Evolutionary conservation across 2,797 vertebrate species (phyloP).

Genomic region (Ciconia nigra): DNA sequence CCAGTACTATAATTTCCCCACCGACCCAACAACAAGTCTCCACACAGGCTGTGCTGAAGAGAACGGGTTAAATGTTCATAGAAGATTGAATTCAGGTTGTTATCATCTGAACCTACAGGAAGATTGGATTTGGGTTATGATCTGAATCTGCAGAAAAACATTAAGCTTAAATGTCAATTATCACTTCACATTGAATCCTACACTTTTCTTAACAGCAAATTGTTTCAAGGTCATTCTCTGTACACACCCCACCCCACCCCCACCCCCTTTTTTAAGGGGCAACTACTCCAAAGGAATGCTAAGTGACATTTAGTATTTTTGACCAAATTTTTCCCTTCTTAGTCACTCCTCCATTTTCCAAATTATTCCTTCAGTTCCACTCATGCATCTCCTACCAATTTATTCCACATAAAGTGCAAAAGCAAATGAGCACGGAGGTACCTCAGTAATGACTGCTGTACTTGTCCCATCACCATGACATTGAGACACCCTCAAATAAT

Average conservation of each 20-base stretch:
- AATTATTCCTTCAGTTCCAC: background rate
- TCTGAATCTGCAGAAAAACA: conserved; percentile 72
- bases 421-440: background rate
- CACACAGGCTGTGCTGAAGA: conserved; percentile 95
- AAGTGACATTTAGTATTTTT: background rate
- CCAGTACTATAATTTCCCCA: conserved; percentile 97
- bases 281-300: background rate
- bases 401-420: background rate
- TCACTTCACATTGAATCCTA: background rate
- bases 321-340: background rate
- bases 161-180: background rate
- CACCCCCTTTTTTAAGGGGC: background rate
- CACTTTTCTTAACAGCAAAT: background rate
- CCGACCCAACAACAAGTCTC: conserved; percentile 91
- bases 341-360: background rate
- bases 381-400: background rate
- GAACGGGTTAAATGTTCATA: conserved; percentile 97
- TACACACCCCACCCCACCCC: too few relatives aligned
- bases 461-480: background rate
- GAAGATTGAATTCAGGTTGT: conserved; percentile 98
- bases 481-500: background rate
- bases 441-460: background rate
- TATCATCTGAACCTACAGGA: conserved; percentile 91
- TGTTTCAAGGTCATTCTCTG: background rate
- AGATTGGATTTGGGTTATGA: conserved; percentile 90